These are phyloP conservation scores for Cettia cetti DNA, from an alignment of 2,113 vertebrate genomes.

Conservation along the genomic window DNA sequence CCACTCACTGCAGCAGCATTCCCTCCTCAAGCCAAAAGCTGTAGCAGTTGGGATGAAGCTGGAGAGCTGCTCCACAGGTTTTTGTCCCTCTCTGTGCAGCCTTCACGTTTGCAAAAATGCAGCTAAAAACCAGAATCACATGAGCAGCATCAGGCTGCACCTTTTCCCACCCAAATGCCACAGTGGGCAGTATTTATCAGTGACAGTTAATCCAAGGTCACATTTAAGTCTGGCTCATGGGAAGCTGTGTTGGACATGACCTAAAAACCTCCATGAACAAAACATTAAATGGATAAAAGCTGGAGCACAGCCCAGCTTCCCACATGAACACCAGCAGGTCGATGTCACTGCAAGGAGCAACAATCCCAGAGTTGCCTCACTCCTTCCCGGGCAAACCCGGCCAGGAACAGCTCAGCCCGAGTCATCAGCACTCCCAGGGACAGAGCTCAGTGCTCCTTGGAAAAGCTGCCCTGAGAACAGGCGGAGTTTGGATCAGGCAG, in stretches of 20 bases:
- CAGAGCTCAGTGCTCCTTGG: background rate
- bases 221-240: background rate
- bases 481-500: background rate
- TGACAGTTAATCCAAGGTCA: background rate
- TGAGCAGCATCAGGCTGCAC: background rate
- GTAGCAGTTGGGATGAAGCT: background rate
- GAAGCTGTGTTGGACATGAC: background rate
- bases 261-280: background rate
- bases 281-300: background rate
- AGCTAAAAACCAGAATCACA: background rate
- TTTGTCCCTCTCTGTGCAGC: background rate
- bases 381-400: background rate
- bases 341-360: background rate
- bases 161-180: background rate
- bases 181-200: background rate
- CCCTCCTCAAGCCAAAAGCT: background rate
- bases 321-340: background rate
- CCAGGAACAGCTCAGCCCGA: constrained; percentile 5
- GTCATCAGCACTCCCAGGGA: background rate
- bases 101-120: background rate
- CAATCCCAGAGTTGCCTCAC: background rate
- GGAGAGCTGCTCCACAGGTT: background rate
- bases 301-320: background rate
- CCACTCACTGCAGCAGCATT: background rate
- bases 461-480: background rate